Percentiles rank a stretch among this genome's conserved stretches.
phyloP scores from a whole-genome alignment of 2,797 vertebrate species.

The Microchirus variegatus region DNA sequence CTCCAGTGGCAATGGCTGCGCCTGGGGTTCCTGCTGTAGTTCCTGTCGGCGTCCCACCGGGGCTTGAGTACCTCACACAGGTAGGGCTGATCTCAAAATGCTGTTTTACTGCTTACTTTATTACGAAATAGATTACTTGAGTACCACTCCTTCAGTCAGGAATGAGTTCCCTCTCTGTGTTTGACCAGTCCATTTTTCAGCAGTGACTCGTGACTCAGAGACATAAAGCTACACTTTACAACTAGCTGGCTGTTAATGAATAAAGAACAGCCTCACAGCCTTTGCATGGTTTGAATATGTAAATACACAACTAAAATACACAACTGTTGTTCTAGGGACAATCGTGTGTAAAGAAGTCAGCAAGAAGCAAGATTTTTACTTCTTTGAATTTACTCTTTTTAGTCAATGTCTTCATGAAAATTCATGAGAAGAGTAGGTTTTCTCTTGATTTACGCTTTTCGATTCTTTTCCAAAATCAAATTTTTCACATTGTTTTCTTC shows the following conservation, averaged over 20 bases:
- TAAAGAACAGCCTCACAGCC: too few species aligned
- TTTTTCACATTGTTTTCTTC: background rate
- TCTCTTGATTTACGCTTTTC: too few species aligned
- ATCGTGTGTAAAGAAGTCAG: too few species aligned
- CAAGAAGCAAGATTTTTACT: too few species aligned
- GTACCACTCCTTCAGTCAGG: background rate
- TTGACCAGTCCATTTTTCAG: background rate
- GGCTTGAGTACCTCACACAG: constrained; percentile 89
- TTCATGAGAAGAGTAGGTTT: too few species aligned
- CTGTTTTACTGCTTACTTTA: background rate
- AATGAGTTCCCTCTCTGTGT: background rate
- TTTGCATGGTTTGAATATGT: too few species aligned
- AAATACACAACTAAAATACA: too few species aligned
- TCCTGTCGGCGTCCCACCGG: constrained; percentile 82
- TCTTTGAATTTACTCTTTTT: too few species aligned
- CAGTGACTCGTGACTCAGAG: background rate
- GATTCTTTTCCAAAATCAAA: too few species aligned
- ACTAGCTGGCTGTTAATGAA: too few species aligned
- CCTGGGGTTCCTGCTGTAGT: background rate
- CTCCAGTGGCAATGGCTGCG: constrained; percentile 33
- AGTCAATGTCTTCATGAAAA: too few species aligned
- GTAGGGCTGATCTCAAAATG: constrained; percentile 55
- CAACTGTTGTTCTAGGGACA: too few species aligned
- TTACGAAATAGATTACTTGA: background rate
- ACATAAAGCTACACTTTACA: background rate